Conservation (phyloP, 2,797 vertebrate species). For the Taeniopygia guttata region DNA sequence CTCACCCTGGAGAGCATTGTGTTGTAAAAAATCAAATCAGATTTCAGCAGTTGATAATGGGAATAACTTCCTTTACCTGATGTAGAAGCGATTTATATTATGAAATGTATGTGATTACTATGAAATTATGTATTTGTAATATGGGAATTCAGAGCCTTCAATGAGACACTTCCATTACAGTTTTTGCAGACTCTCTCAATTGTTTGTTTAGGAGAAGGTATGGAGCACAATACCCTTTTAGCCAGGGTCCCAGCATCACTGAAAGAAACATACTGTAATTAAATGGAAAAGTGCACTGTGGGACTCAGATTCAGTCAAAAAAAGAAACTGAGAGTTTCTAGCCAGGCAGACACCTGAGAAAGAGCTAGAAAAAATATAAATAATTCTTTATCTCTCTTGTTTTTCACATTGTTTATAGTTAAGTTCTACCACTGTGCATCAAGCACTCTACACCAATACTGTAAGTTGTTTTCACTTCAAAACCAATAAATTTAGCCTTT, state of each 20-base stretch:
- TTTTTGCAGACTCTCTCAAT: background rate
- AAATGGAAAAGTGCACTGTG: background rate
- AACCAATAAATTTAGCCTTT: too few relatives aligned
- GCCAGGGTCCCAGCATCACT: background rate
- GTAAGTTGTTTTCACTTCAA: too few relatives aligned
- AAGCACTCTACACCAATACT: too few relatives aligned
- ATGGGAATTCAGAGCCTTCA: background rate
- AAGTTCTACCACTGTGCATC: too few relatives aligned
- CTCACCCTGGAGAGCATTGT: background rate
- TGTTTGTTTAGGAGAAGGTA: background rate
- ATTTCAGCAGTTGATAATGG: background rate
- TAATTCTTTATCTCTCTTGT: too few relatives aligned
- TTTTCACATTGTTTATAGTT: too few relatives aligned
- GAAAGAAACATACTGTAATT: background rate
- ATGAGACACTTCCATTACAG: background rate
- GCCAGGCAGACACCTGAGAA: too few relatives aligned
- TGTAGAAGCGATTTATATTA: background rate
- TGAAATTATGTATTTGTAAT: background rate
- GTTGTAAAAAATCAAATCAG: constrained; percentile 33
- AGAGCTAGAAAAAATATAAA: too few relatives aligned
- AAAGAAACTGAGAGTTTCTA: too few relatives aligned
- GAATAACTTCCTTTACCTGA: background rate
- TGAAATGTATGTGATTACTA: background rate
- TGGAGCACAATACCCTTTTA: background rate
- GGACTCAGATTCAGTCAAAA: too few relatives aligned